Conservation (phyloP, 1,140 invertebrate species). For the Aphidius gifuensis region DNA sequence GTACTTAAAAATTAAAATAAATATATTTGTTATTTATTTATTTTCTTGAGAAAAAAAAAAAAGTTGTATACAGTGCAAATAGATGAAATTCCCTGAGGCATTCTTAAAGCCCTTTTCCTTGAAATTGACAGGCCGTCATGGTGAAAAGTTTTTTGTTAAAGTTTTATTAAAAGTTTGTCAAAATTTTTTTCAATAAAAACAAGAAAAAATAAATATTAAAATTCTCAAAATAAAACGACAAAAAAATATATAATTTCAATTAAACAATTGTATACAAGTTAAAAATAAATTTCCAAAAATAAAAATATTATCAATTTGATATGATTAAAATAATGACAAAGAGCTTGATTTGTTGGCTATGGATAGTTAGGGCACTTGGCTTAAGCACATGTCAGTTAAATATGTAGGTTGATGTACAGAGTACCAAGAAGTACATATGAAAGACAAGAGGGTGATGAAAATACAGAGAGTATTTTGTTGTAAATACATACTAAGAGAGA, state of each 20-base stretch:
- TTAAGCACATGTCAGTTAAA: constrained; percentile 35
- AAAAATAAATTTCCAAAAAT: neutral
- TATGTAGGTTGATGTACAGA: constrained; percentile 38
- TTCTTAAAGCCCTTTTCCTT: too few relatives aligned
- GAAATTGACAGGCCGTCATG: too few relatives aligned
- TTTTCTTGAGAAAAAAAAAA: too few relatives aligned
- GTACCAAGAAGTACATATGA: neutral
- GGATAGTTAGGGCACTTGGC: constrained; percentile 28
- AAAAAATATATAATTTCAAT: neutral
- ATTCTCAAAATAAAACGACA: neutral
- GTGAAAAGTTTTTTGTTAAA: too few relatives aligned
- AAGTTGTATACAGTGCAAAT: too few relatives aligned
- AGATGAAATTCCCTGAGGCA: too few relatives aligned
- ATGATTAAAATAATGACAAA: neutral
- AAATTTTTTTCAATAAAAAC: too few relatives aligned
- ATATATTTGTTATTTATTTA: too few relatives aligned
- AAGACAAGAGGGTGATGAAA: constrained; percentile 12
- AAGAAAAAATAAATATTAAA: too few relatives aligned
- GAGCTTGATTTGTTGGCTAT: constrained; percentile 21
- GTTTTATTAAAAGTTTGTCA: too few relatives aligned
- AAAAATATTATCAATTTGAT: neutral
- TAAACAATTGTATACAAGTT: neutral
- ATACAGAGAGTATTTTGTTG: neutral
- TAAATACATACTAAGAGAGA: neutral
- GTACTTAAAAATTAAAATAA: too few relatives aligned